Percentiles rank a stretch among this genome's conserved stretches.
Evolutionary conservation across 2,888 invertebrate genomes (phyloP).

Genomic region (Caenorhabditis sp.): DNA sequence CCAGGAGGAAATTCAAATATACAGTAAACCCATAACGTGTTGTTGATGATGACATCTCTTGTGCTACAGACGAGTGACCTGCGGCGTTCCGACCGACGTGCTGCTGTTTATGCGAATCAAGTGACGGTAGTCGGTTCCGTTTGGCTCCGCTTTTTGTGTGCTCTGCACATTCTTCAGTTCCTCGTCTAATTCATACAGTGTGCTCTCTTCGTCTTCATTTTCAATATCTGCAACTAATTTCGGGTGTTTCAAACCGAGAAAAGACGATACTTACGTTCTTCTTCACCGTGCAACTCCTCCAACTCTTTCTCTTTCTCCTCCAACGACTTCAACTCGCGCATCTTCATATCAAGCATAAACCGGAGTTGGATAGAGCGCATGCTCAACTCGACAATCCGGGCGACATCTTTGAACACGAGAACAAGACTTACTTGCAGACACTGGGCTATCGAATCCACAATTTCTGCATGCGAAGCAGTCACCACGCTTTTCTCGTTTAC

Average conservation of each 20-base stretch:
- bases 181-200: constrained; percentile 45
- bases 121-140: constrained; percentile 40
- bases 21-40: constrained; percentile 5
- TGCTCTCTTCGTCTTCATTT: constrained; percentile 24
- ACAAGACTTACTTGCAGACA: constrained; percentile 57
- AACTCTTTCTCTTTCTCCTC: constrained; percentile 54
- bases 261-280: constrained; percentile 38
- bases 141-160: constrained; percentile 14
- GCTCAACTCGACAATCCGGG: constrained; percentile 93
- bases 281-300: constrained; percentile 15
- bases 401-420: constrained; percentile 84
- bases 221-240: constrained; percentile 5
- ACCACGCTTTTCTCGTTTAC: constrained; percentile 65
- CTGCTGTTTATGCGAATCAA: constrained; percentile 51
- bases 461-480: constrained; percentile 58
- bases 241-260: neutral
- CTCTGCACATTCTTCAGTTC: constrained; percentile 47
- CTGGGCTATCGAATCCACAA: constrained; percentile 58
- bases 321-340: constrained; percentile 49
- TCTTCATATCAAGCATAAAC: constrained; percentile 60
- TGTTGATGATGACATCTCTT: neutral
- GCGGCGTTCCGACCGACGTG: constrained; percentile 39
- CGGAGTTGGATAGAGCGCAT: constrained; percentile 85
- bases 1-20: constrained; percentile 3
- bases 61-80: constrained; percentile 36